Base-by-base conservation (phyloP, 2,888 invertebrate genomes). In the Adineta ricciae region DNA sequence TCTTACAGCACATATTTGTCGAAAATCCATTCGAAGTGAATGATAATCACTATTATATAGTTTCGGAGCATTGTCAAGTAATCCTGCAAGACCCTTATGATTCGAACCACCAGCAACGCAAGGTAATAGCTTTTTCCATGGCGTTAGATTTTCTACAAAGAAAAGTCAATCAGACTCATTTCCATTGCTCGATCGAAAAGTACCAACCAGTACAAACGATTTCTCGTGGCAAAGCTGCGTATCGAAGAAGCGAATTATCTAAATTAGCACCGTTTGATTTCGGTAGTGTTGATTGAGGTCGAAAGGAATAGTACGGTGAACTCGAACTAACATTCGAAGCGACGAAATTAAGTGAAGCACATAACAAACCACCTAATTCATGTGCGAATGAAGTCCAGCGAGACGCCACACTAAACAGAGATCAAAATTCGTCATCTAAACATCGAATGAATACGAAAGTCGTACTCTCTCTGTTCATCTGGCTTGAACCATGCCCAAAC, bases 81-180 rank as follows among this genome's bases (percentile, higher is more conserved):
- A 91, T 0, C 95, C 94, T 27, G 95, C 94, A 87, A 98, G 92
- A 3, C 98, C 98, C 38, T 84, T 85, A 21, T 41, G 38, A 32
- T 50, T 83, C 41, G 83, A 83, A 27, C 72, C 85, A 64, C 64
- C 64, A 36, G 89, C 94, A 90, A 95, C 94, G 91, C 99, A 99
- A 0, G 99, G 98, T 83, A 99, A 91, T 8, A 99, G 91, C 90
- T 98, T 99, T 89, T 96, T 96, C 94, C 97, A 98, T 0, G 99
- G 98, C 24, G 99, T 98, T 88, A 99, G 92, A 92, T 99, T 99
- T 92, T 99, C 99, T 0, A 78, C n/a, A 38, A 1, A 41, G 0
- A 78, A 78, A 36, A 24, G 24, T 24, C 8, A 78, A 38, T 38
- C 3, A 46, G 46, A 46, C 11, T 46, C 46, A 24, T 11, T 36